Evolutionary conservation across 1,140 invertebrate species (phyloP).

Genomic region (Cheumatopsyche charites): DNA sequence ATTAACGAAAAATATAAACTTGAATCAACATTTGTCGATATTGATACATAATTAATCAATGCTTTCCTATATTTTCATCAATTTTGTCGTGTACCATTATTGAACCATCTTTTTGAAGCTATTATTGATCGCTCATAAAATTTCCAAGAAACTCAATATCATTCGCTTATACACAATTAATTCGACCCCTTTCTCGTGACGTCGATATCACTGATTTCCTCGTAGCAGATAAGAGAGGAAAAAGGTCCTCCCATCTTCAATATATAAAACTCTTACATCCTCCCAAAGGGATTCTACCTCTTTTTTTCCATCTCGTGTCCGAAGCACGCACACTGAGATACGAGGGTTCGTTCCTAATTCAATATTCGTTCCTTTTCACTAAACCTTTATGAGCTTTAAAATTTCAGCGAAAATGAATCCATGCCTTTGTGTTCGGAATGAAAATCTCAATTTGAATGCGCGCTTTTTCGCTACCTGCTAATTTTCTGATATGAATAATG

Average conservation of each 20-base stretch:
- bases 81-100: too few relatives aligned
- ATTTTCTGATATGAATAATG: neutral
- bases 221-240: neutral
- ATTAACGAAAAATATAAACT: too few relatives aligned
- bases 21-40: too few relatives aligned
- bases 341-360: constrained; percentile 13
- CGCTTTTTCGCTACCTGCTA: constrained; percentile 1
- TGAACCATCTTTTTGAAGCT: too few relatives aligned
- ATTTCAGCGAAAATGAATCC: too few relatives aligned
- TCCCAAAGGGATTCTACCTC: constrained; percentile 5
- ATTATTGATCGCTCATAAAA: too few relatives aligned
- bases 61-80: too few relatives aligned
- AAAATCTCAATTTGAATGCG: neutral
- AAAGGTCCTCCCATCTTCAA: neutral
- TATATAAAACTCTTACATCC: neutral
- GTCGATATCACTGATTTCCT: constrained; percentile 7
- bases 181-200: neutral
- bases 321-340: neutral
- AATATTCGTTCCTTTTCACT: too few relatives aligned
- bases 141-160: neutral
- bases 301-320: constrained; percentile 7
- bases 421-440: constrained; percentile 10
- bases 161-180: constrained; percentile 7
- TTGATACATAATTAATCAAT: too few relatives aligned
- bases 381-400: too few relatives aligned